Evolutionary conservation across 2,113 vertebrate genomes (phyloP).

Genomic region (Ploceus nigricollis): DNA sequence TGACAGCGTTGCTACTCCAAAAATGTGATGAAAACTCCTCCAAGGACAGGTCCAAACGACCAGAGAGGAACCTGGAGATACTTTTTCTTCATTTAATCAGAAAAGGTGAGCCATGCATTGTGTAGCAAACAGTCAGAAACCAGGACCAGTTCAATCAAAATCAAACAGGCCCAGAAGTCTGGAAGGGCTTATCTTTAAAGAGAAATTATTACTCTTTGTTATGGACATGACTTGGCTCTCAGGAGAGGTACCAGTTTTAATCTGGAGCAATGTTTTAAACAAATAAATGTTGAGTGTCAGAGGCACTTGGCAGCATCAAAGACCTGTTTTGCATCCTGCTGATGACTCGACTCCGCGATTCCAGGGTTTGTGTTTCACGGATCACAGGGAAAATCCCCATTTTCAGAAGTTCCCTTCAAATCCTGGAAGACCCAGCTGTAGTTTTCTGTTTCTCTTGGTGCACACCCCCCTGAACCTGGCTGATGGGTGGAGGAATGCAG

Average conservation of each 20-base stretch:
- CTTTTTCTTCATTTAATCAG: not conserved
- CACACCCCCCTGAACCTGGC: not conserved
- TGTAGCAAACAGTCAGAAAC: not conserved
- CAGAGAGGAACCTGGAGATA: not conserved
- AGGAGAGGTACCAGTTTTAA: not conserved
- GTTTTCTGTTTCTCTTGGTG: not conserved
- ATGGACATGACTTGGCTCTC: not conserved
- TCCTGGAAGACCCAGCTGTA: not conserved
- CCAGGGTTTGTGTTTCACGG: not conserved
- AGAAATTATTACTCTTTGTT: not conserved
- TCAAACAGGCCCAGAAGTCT: not conserved
- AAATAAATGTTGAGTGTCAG: slow-evolving; percentile 45
- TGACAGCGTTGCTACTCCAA: accelerated
- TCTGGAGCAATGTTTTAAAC: slow-evolving; percentile 55
- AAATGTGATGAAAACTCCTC: not conserved
- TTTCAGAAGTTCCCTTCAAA: not conserved
- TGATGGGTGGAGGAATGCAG: not conserved
- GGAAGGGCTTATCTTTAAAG: not conserved
- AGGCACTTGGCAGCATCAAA: slow-evolving; percentile 3
- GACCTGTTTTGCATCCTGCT: not conserved
- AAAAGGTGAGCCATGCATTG: not conserved
- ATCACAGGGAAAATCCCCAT: not conserved
- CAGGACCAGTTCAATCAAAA: not conserved
- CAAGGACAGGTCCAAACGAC: not conserved
- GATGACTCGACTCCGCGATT: not conserved